These are phyloP conservation scores for Tenthredo livida DNA, from an alignment of 2,888 invertebrate species.

Conservation along the genomic window DNA sequence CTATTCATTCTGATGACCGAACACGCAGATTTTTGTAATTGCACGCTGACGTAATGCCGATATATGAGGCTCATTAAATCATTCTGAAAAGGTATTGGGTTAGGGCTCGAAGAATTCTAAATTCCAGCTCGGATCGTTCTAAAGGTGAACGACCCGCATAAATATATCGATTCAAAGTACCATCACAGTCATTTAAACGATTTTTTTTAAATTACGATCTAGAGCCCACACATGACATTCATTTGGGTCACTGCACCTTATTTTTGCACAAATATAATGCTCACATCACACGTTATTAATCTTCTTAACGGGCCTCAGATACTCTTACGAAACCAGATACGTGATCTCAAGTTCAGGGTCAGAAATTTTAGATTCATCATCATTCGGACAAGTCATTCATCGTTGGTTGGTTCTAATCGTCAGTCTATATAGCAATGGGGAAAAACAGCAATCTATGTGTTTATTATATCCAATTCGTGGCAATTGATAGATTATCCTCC, in stretches of 20 bases:
- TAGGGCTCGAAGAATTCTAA: background rate
- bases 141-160: background rate
- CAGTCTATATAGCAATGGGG: background rate
- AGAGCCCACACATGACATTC: background rate
- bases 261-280: background rate
- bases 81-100: background rate
- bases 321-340: background rate
- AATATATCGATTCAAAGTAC: background rate
- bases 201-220: background rate
- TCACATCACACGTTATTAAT: background rate
- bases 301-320: background rate
- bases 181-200: background rate
- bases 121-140: too few species aligned
- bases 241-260: background rate
- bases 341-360: background rate
- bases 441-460: background rate
- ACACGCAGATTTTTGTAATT: background rate
- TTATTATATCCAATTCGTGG: background rate
- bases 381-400: background rate
- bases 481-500: constrained; percentile 11
- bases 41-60: background rate
- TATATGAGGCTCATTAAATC: background rate
- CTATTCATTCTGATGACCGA: background rate
- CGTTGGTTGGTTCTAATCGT: background rate
- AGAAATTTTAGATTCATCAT: background rate